phyloP scores from a whole-genome alignment of 1,140 invertebrate genomes.

The Heliconius hermathena region DNA sequence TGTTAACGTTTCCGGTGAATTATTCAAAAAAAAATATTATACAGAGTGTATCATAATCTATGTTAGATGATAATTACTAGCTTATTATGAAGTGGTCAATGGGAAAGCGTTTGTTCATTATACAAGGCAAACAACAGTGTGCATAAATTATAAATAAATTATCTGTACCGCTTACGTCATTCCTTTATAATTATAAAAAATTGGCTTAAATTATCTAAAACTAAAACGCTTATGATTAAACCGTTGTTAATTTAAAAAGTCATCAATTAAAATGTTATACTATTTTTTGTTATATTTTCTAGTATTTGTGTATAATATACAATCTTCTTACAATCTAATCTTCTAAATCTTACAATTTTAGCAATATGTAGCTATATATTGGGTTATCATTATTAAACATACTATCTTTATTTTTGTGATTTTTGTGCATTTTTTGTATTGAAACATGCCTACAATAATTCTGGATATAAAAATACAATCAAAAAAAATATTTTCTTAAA shows the following conservation, averaged over 20 bases:
- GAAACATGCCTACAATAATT: too few relatives aligned
- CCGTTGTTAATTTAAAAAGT: not conserved
- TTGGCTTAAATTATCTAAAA: not conserved
- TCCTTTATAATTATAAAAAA: not conserved
- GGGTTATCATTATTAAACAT: too few relatives aligned
- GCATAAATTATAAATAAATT: slow-evolving; percentile 30
- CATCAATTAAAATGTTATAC: too few relatives aligned
- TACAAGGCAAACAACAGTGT: slow-evolving; percentile 15
- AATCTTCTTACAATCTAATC: too few relatives aligned
- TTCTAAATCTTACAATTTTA: too few relatives aligned
- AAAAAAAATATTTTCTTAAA: too few relatives aligned
- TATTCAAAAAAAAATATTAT: slow-evolving; percentile 76
- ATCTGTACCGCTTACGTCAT: not conserved
- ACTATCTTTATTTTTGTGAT: too few relatives aligned
- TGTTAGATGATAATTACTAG: slow-evolving; percentile 61
- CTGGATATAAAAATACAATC: too few relatives aligned
- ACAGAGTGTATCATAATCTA: slow-evolving; percentile 65
- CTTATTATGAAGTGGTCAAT: slow-evolving; percentile 39
- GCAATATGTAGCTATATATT: too few relatives aligned
- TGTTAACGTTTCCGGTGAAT: slow-evolving; percentile 74
- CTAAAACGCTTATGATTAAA: not conserved
- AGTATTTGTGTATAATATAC: too few relatives aligned
- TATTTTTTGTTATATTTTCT: too few relatives aligned
- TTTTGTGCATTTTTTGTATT: too few relatives aligned
- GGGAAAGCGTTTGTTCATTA: slow-evolving; percentile 17